Evolutionary conservation across 1,140 invertebrate genomes (phyloP), one percentile per base, ranked within the genome.

Genomic region (Achatina immaculata): DNA sequence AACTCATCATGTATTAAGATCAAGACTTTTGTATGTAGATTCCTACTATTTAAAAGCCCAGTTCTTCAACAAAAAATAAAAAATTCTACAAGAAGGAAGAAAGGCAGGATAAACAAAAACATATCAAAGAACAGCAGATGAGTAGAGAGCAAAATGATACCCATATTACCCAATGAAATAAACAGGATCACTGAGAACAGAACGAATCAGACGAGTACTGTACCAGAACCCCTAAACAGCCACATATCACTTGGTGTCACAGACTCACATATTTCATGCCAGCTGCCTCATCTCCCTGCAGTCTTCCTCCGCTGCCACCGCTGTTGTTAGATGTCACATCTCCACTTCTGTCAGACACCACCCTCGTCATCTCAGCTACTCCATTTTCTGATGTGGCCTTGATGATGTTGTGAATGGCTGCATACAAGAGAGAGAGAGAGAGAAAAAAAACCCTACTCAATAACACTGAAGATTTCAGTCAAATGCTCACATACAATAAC

Each of bases 261-360:
- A 2, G 0, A 71, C 81, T 80, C 68, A 84, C 85, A 66, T 65
- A 81, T 77, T 81, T 86, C 34, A 58, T 58, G 7, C 80, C 40
- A 48, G 58, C 81, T 65, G 88, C 86, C 45, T 89, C 88, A 28
- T 91, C 87, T n/a, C 84, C 28, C 65, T 31, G 38, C 65, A 6
- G n/a, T 36, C 34, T 28, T 45, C 43, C 65, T 34, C 45, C 68
- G 6, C 66, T 43, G 31, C 55, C 55, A 19, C 55, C 28, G n/a
- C 78, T 45, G 42, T 68, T 66, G 31, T 68, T 45, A 40, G 76
- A 55, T 0, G 48, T 38, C 16, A 14, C 58, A 31, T 78, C 74
- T 14, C 48, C 51, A 48, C 40, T 66, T 42, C 34, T 76, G 55
- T 81, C 48, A n/a, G 55, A 68, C 1, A 78, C 76, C 28, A 78